Conservation (phyloP, 30 jellyfish, hydroid and myxozoan genomes). For the Aurelia sp. region DNA sequence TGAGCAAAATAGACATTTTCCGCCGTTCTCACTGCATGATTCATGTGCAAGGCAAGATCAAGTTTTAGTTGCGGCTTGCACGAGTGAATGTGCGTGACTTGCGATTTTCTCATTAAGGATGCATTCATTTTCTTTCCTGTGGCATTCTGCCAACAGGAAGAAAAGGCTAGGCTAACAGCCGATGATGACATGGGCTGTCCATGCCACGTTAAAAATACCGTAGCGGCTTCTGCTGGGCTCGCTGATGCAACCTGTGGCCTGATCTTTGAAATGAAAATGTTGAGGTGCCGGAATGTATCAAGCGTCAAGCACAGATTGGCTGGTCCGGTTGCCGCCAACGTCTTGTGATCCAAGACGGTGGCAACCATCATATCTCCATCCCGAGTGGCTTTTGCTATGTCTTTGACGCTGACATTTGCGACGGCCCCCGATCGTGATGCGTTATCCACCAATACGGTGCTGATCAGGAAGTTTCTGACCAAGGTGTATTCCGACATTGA, state of each 20-base stretch:
- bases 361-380: background rate
- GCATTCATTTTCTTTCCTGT: slow-evolving; percentile 32
- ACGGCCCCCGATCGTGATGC: slow-evolving; percentile 45
- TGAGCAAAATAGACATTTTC: background rate
- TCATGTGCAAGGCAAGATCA: slow-evolving; percentile 12
- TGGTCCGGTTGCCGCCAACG: slow-evolving; percentile 49
- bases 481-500: background rate
- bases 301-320: slow-evolving; percentile 19
- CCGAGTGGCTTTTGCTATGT: background rate
- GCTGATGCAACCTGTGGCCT: background rate
- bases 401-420: slow-evolving; percentile 32
- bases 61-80: background rate
- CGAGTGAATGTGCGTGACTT: slow-evolving; percentile 5
- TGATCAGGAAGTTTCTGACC: slow-evolving; percentile 24
- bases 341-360: slow-evolving; percentile 41
- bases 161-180: slow-evolving; percentile 8
- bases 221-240: background rate
- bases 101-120: slow-evolving; percentile 12
- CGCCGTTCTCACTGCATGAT: background rate
- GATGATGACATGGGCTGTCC: slow-evolving; percentile 35
- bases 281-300: background rate
- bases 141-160: slow-evolving; percentile 31
- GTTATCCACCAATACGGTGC: slow-evolving; percentile 11
- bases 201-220: slow-evolving; percentile 32
- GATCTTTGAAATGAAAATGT: background rate